phyloP scores from a whole-genome alignment of 2,888 invertebrate species.

The Hetaerina titia region DNA sequence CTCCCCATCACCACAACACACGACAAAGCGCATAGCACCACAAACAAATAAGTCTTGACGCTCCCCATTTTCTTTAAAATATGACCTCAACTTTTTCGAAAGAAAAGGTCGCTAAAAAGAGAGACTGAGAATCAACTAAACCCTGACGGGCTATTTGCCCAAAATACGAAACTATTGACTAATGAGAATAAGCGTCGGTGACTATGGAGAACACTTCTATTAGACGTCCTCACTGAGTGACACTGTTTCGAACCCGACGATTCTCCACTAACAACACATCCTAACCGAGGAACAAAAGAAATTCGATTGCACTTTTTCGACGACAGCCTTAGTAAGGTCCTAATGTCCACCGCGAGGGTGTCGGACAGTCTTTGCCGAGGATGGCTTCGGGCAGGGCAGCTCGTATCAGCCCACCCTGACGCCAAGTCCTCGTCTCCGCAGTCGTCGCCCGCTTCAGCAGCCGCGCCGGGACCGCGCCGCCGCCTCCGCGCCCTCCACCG shows the following conservation, averaged over 20 bases:
- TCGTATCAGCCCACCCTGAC: constrained; percentile 19
- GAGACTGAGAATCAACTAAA: constrained; percentile 59
- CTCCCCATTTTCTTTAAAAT: constrained; percentile 16
- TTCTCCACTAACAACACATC: constrained; percentile 43
- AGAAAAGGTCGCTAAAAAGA: not conserved
- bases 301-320: constrained; percentile 59
- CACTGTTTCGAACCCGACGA: constrained; percentile 24
- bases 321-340: constrained; percentile 18
- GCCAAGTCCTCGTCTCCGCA: not conserved
- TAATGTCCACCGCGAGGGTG: constrained; percentile 43
- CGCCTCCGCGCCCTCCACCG: constrained; percentile 63
- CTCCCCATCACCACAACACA: constrained; percentile 45
- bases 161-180: constrained; percentile 30
- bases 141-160: constrained; percentile 35
- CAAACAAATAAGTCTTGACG: constrained; percentile 53
- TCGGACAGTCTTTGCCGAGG: constrained; percentile 30
- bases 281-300: constrained; percentile 40
- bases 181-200: constrained; percentile 25
- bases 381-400: constrained; percentile 8
- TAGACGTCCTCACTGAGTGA: constrained; percentile 41
- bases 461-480: constrained; percentile 67
- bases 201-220: constrained; percentile 39
- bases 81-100: not conserved
- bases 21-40: constrained; percentile 37
- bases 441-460: constrained; percentile 42